A percentile compares a stretch with the other conserved stretches of the same genome.
These are phyloP conservation scores for Odontocerum albicorne DNA, from an alignment of 2,888 invertebrate genomes.

Conservation along the genomic window DNA sequence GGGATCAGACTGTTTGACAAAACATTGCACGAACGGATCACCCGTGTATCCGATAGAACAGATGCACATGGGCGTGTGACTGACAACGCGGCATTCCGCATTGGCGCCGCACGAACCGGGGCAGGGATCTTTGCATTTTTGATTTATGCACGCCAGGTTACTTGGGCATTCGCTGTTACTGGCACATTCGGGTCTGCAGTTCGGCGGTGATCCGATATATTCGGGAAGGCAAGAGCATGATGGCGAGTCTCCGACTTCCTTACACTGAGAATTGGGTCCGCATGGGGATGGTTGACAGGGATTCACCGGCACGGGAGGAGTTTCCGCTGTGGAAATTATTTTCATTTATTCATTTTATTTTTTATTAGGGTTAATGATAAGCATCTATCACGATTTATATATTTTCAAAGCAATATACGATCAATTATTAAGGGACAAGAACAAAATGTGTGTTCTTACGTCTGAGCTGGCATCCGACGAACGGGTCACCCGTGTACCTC, in stretches of 20 bases:
- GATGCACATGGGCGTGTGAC: conserved; percentile 70
- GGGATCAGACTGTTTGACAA: conserved; percentile 44
- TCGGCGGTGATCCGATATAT: conserved; percentile 69
- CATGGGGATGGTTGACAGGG: conserved; percentile 71
- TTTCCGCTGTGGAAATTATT: conserved; percentile 43
- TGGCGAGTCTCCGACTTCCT: conserved; percentile 61
- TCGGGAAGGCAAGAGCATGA: conserved; percentile 70
- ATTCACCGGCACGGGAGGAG: conserved; percentile 49
- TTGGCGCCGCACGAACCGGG: conserved; percentile 68
- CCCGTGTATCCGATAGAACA: conserved; percentile 69
- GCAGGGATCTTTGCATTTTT: conserved; percentile 76
- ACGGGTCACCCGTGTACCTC: conserved; percentile 74
- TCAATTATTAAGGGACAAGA: no score
- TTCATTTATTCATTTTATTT: not conserved
- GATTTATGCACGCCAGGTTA: conserved; percentile 69
- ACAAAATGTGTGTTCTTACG: no score
- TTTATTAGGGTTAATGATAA: no score
- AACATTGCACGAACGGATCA: conserved; percentile 70
- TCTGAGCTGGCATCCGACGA: conserved; percentile 63
- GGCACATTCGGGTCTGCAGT: conserved; percentile 73
- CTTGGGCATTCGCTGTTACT: conserved; percentile 71
- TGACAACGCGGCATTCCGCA: conserved; percentile 73
- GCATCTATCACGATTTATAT: no score
- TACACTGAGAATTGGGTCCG: conserved; percentile 66
- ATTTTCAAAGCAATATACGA: no score